A percentile compares a stretch with the other conserved stretches of the same genome.
phyloP scores from a whole-genome alignment of 2,888 invertebrate genomes.

The Panzeria rudis region DNA sequence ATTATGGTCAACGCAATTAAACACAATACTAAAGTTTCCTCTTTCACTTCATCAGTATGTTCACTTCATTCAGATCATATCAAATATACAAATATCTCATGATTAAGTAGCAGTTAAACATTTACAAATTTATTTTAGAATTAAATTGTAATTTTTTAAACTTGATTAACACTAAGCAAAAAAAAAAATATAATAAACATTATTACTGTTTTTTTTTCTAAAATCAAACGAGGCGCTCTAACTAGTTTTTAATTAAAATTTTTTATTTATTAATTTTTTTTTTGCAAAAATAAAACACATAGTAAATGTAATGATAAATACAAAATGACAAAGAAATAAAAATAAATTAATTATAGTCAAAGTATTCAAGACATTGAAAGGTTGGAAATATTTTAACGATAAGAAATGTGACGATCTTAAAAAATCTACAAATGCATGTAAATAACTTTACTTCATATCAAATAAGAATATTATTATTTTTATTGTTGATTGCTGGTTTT shows the following conservation, averaged over 20 bases:
- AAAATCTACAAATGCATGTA: not conserved
- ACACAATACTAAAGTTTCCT: no score
- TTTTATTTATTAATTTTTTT: not conserved
- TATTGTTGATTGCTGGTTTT: not conserved
- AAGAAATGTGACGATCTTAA: not conserved
- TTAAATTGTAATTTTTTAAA: conserved; percentile 47
- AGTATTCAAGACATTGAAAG: conserved; percentile 24
- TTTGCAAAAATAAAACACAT: not conserved
- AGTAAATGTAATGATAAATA: conserved; percentile 15
- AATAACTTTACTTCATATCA: not conserved
- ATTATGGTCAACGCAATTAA: no score
- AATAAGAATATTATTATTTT: not conserved
- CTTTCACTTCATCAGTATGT: not conserved
- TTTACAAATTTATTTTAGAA: conserved; percentile 34
- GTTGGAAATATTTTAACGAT: conserved; percentile 1
- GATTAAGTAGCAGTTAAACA: conserved; percentile 33
- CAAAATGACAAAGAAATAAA: conserved; percentile 14
- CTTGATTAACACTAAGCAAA: conserved; percentile 39
- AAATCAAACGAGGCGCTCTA: conserved; percentile 9
- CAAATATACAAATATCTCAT: conserved; percentile 18
- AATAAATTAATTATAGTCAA: conserved; percentile 19
- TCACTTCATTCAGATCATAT: not conserved
- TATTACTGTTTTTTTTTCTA: conserved; percentile 13
- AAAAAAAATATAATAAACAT: not conserved
- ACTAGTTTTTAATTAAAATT: conserved; percentile 46